Evolutionary conservation across 2,113 vertebrate genomes (phyloP).

Genomic region (Ahaetulla prasina): DNA sequence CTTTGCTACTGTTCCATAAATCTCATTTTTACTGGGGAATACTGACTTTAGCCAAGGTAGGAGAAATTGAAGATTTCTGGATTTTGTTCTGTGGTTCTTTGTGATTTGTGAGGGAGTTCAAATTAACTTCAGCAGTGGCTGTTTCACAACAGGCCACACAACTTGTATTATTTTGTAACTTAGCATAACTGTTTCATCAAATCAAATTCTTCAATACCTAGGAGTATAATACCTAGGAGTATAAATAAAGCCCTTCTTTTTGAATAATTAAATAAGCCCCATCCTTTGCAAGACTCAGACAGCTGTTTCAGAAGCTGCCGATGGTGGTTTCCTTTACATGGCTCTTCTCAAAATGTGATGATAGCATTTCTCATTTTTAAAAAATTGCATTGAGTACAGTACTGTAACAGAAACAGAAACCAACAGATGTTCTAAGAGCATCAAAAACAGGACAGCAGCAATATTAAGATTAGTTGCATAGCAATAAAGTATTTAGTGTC

Average conservation of each 20-base stretch:
- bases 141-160: neutral
- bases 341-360: neutral
- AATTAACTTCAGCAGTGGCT: neutral
- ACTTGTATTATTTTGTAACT: neutral
- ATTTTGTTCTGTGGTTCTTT: neutral
- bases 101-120: neutral
- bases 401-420: neutral
- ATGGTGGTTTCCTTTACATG: neutral
- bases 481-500: neutral
- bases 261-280: neutral
- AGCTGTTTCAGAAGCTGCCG: neutral
- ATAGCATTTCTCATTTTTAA: neutral
- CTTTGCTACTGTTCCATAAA: neutral
- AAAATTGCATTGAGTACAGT: neutral
- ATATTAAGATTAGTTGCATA: neutral
- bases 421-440: neutral
- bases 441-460: neutral
- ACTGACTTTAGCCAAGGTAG: neutral
- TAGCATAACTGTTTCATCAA: neutral
- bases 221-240: neutral
- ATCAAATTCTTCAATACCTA: neutral
- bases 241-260: neutral
- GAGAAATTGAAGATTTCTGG: neutral
- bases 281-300: neutral
- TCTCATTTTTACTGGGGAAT: neutral